Evolutionary conservation across 2,888 invertebrate species (phyloP).

Genomic region (Dryocosmus kuriphilus): DNA sequence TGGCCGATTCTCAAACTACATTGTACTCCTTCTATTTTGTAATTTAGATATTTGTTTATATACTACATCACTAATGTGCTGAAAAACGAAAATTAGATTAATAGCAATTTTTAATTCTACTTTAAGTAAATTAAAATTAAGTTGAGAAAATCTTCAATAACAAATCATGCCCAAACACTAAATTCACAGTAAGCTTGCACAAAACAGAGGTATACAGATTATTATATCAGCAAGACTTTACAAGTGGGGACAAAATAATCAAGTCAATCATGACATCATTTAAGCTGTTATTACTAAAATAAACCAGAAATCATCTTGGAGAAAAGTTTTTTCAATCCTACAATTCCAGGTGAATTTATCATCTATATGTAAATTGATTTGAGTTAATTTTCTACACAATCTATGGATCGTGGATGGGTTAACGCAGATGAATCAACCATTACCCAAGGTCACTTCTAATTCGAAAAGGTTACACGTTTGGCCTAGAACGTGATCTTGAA

Average conservation of each 20-base stretch:
- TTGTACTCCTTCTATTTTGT: not conserved
- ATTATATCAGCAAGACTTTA: not conserved
- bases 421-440: not conserved
- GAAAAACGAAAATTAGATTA: not conserved
- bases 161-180: too few species aligned
- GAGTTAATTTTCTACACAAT: not conserved
- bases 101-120: not conserved
- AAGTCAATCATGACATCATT: not conserved
- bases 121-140: not conserved
- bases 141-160: not conserved
- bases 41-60: not conserved
- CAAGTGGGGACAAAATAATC: not conserved
- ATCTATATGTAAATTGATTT: not conserved
- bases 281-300: not conserved
- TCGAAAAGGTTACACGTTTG: not conserved
- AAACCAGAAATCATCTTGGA: not conserved
- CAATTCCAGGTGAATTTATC: not conserved
- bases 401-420: not conserved
- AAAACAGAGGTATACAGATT: not conserved
- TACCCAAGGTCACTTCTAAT: not conserved
- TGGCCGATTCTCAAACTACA: not conserved
- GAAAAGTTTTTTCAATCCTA: not conserved
- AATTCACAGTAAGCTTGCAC: not conserved
- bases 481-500: not conserved
- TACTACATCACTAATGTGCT: not conserved